Conservation (phyloP, 1,140 invertebrate genomes). For the Magallana ariakensis region DNA sequence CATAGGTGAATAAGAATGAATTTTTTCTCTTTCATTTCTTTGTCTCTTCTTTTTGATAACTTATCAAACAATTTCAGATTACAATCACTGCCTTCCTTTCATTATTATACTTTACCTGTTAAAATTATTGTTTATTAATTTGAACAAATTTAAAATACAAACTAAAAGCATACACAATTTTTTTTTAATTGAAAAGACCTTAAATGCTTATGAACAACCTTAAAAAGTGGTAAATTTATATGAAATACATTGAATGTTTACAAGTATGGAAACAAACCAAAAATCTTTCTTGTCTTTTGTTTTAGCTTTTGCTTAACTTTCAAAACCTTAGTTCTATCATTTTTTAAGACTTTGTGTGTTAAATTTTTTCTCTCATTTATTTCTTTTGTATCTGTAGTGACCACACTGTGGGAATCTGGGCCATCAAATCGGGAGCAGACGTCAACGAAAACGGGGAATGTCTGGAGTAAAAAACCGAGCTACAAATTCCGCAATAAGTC, state of each 20-base stretch:
- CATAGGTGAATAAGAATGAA: background rate
- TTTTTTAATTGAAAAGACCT: too few species aligned
- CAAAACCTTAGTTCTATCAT: background rate
- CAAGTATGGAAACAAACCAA: too few species aligned
- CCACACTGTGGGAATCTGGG: conserved; percentile 71
- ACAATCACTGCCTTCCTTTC: background rate
- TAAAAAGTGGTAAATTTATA: too few species aligned
- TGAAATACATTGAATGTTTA: too few species aligned
- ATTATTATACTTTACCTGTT: background rate
- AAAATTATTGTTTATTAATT: too few species aligned
- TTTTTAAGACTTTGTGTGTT: conserved; percentile 47
- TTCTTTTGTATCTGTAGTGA: conserved; percentile 65
- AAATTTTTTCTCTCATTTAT: conserved; percentile 51
- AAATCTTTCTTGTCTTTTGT: too few species aligned
- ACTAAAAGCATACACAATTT: too few species aligned
- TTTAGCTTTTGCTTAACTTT: too few species aligned
- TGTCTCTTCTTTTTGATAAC: background rate
- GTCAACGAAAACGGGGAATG: conserved; percentile 41
- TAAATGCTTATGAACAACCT: too few species aligned
- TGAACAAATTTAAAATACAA: too few species aligned
- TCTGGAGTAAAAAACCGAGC: conserved; percentile 3
- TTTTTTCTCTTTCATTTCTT: conserved; percentile 22
- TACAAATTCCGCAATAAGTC: background rate
- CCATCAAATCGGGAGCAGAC: conserved; percentile 50
- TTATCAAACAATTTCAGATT: background rate